Conservation (phyloP, 53 echinoderm and acorn worm species). For the Temnopleurus reevesii region DNA sequence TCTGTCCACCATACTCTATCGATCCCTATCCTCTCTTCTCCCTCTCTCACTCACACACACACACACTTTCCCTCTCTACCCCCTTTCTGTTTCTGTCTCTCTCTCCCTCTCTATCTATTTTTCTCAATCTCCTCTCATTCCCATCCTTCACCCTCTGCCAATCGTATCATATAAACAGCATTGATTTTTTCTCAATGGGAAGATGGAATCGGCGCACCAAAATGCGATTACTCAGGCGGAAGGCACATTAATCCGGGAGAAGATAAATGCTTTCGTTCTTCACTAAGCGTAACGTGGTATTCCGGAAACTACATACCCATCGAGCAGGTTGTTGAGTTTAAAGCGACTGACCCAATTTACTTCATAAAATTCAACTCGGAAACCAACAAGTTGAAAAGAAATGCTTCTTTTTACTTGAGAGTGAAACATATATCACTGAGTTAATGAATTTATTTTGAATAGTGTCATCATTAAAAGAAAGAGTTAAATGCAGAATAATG, state of each 20-base stretch:
- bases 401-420: too few relatives aligned
- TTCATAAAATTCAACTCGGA: too few relatives aligned
- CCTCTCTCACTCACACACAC: neutral
- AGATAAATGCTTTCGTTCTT: conserved; percentile 11
- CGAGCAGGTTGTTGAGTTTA: conserved; percentile 1
- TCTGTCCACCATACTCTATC: too few relatives aligned
- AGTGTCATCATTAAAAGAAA: too few relatives aligned
- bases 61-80: neutral
- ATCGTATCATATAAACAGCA: conserved; percentile 12
- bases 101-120: neutral
- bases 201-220: neutral
- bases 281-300: neutral
- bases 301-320: neutral
- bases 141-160: neutral
- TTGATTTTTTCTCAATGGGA: conserved; percentile 15
- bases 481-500: too few relatives aligned
- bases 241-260: conserved; percentile 2
- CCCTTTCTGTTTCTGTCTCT: neutral
- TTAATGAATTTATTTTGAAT: too few relatives aligned
- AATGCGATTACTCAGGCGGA: conserved; percentile 17
- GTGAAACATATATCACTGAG: too few relatives aligned
- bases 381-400: too few relatives aligned
- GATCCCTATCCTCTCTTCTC: neutral
- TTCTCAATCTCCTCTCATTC: neutral
- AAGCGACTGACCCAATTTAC: too few relatives aligned